Conservation (phyloP, 2,888 invertebrate species). For the Alviniconcha strummeri region DNA sequence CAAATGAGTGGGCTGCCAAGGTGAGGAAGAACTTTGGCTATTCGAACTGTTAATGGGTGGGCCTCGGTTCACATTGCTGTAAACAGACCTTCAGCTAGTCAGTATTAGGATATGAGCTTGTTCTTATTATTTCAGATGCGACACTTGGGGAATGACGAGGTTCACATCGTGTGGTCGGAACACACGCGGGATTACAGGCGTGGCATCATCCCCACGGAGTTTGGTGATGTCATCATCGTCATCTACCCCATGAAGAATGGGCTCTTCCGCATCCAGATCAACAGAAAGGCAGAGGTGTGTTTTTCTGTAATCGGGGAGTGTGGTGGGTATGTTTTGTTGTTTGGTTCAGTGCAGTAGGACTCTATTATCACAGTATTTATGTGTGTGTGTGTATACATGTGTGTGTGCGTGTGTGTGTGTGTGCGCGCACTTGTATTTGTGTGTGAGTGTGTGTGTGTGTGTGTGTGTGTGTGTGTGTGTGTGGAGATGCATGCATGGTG, state of each 20-base stretch:
- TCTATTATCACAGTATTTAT: background rate
- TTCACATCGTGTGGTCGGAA: constrained; percentile 99
- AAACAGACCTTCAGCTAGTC: too few relatives aligned
- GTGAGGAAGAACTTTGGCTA: too few relatives aligned
- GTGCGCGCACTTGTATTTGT: background rate
- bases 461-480: too few relatives aligned
- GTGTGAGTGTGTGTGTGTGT: background rate
- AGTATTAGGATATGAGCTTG: too few relatives aligned
- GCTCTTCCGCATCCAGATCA: constrained; percentile 90
- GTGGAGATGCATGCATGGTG: too few relatives aligned
- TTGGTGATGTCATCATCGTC: constrained; percentile 97
- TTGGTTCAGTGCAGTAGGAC: background rate
- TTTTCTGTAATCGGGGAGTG: background rate
- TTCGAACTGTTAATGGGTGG: too few relatives aligned
- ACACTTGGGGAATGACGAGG: constrained; percentile 97
- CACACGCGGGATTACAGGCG: constrained; percentile 95
- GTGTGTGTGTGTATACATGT: background rate
- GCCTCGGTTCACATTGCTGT: too few relatives aligned
- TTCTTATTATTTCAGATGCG: constrained; percentile 80
- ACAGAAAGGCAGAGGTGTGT: constrained; percentile 87
- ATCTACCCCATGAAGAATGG: constrained; percentile 92
- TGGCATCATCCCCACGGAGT: constrained; percentile 98
- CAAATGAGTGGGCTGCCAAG: too few relatives aligned
- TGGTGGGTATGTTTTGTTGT: background rate
- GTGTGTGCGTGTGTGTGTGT: background rate